Conservation (phyloP, 1,140 invertebrate species). For the Neotoxoptera formosana region DNA sequence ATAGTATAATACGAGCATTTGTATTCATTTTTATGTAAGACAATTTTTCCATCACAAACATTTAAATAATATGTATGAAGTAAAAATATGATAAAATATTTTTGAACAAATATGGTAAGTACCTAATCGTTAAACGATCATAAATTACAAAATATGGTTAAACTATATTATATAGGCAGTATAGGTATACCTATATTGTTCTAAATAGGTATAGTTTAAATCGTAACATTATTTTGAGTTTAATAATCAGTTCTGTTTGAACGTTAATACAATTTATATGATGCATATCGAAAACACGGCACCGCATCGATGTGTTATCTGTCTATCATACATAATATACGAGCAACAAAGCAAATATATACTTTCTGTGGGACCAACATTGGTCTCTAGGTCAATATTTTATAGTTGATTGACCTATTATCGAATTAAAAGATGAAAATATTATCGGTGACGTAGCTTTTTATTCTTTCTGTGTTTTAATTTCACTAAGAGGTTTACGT, state of each 20-base stretch:
- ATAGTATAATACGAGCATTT: background rate
- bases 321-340: background rate
- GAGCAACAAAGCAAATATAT: background rate
- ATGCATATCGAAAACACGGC: background rate
- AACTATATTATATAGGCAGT: too few relatives aligned
- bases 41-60: background rate
- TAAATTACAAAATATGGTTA: background rate
- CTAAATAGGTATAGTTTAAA: background rate
- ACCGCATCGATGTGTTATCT: background rate
- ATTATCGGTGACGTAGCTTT: background rate
- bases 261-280: background rate
- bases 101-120: background rate
- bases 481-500: background rate
- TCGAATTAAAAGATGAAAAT: background rate
- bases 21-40: background rate
- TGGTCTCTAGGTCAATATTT: background rate
- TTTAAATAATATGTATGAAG: background rate
- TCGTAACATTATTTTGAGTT: background rate
- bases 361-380: background rate
- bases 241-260: background rate
- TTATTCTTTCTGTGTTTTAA: background rate
- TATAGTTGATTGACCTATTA: constrained; percentile 3
- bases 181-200: background rate
- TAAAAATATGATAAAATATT: background rate
- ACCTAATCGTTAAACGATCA: background rate